These are phyloP conservation scores for Lordiphosa clarofinis DNA, from an alignment of 1,140 invertebrate genomes.

Conservation along the genomic window DNA sequence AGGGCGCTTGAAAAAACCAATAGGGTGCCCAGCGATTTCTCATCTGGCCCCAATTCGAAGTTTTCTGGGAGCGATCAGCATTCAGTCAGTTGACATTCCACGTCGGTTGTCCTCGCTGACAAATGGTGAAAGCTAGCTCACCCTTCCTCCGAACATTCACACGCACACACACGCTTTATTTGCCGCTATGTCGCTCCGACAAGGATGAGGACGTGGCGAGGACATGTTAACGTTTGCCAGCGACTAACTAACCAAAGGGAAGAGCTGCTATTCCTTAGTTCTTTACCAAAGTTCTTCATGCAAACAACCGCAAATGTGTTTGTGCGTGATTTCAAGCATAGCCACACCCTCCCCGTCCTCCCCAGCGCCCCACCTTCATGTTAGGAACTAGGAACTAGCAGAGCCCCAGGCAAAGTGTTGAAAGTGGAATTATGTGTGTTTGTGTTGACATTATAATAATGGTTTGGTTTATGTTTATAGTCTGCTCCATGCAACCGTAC, in stretches of 20 bases:
- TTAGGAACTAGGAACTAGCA: not conserved
- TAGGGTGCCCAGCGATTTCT: conserved; percentile 25
- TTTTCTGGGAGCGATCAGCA: not conserved
- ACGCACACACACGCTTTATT: conserved; percentile 7
- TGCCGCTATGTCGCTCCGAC: not conserved
- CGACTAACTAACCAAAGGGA: conserved; percentile 31
- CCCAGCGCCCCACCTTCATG: not conserved
- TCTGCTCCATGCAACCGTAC: conserved; percentile 49
- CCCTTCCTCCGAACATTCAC: not conserved
- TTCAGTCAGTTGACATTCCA: conserved; percentile 6
- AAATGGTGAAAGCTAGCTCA: conserved; percentile 10
- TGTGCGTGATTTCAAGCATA: conserved; percentile 49
- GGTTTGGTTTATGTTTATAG: conserved; percentile 70
- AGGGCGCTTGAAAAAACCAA: conserved; percentile 31
- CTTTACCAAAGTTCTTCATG: conserved; percentile 15
- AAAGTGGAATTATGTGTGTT: conserved; percentile 69
- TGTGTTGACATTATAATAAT: conserved; percentile 71
- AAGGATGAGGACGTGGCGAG: conserved; percentile 15
- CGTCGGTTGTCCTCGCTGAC: conserved; percentile 5
- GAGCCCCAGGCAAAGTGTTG: conserved; percentile 47
- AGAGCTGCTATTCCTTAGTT: conserved; percentile 10
- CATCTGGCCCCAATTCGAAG: not conserved
- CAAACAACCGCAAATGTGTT: conserved; percentile 64
- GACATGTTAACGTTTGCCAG: conserved; percentile 32
- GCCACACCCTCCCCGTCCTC: conserved; percentile 25